Evolutionary conservation across 2,888 invertebrate genomes (phyloP), one percentile per base, ranked within the genome.

Genomic region (Oxystoma pomonae): DNA sequence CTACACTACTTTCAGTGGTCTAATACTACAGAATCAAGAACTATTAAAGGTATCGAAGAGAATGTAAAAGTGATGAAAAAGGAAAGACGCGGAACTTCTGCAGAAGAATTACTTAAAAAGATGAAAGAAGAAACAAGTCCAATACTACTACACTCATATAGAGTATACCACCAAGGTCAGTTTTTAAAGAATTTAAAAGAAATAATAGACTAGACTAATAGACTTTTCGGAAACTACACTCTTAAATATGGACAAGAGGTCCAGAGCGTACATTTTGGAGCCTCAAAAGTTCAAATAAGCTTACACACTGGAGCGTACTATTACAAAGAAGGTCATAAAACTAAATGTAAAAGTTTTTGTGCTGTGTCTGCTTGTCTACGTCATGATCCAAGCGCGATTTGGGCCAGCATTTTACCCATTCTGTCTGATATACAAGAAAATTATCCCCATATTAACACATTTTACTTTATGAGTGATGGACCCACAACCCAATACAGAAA

Each of bases 211-310:
- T n/a, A n/a, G n/a, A n/a, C 2, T 35, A n/a, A 58, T 58, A 18
- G 58, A 58, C 50, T 58, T 58, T 50, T 7, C 18, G 1, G 58
- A 58, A 58, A 49, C 49, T 58, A 58, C 58, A 12, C 53, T 20
- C 19, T 57, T 16, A 64, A 64, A 58, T 64, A 64, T 22, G 57
- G 35, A 21, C 57, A 61, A 16, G 61, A 63, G 21, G 61, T 53
- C 18, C 56, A 64, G 22, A 50, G 22, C 17, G 58, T 61, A 9
- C 61, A 64, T 51, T 64, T 64, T 58, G 64, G 64, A 20, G 61
- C 55, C 1, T 64, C 61, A 50, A 49, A 22, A 2, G 50, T 17
- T 18, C 63, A 63, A 18, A 22, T 63, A n/a, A 52, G 49, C 16
- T 59, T 63, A 20, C 60, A 61, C 50, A 63, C 63, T 20, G 56